These are phyloP conservation scores for Scaptomyza cyrtandrae DNA, from an alignment of 2,888 invertebrate genomes.

Conservation along the genomic window DNA sequence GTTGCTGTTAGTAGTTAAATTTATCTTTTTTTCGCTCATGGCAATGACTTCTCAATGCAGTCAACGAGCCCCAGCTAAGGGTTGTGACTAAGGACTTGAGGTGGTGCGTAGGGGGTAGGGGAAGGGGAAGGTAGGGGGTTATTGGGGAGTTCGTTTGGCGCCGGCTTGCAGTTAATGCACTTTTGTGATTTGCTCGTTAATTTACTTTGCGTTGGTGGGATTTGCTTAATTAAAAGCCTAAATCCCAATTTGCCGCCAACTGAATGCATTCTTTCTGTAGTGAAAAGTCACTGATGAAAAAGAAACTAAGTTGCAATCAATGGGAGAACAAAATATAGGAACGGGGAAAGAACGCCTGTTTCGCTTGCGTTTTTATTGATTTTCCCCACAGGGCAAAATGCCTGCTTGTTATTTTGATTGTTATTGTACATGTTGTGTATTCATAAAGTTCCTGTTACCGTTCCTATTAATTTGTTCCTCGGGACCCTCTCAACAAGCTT, in stretches of 20 bases:
- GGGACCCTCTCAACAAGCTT: slow-evolving; percentile 9
- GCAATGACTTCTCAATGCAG: slow-evolving; percentile 48
- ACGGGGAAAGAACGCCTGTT: slow-evolving; percentile 1
- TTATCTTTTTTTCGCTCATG: slow-evolving; percentile 37
- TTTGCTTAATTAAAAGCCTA: slow-evolving; percentile 51
- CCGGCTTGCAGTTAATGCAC: slow-evolving; percentile 54
- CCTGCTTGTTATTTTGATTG: slow-evolving; percentile 22
- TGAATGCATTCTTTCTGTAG: slow-evolving; percentile 14
- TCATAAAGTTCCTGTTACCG: slow-evolving; percentile 41
- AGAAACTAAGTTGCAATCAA: neutral
- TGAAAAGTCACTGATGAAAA: slow-evolving; percentile 9
- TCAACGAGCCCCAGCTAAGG: slow-evolving; percentile 5
- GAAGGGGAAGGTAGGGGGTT: neutral
- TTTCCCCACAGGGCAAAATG: slow-evolving; percentile 62
- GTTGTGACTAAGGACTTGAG: neutral
- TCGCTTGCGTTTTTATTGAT: slow-evolving; percentile 73
- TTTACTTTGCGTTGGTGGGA: slow-evolving; percentile 30
- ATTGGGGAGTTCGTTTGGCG: slow-evolving; percentile 16
- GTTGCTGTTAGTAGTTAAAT: slow-evolving; percentile 35
- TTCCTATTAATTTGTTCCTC: slow-evolving; percentile 15
- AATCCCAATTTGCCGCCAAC: slow-evolving; percentile 28
- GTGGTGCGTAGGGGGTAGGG: neutral
- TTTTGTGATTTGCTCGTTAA: slow-evolving; percentile 27
- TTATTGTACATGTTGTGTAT: slow-evolving; percentile 44
- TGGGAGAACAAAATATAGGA: neutral